Conservation (phyloP, 2,888 invertebrate genomes). For the Lithophane semibrunnea region DNA sequence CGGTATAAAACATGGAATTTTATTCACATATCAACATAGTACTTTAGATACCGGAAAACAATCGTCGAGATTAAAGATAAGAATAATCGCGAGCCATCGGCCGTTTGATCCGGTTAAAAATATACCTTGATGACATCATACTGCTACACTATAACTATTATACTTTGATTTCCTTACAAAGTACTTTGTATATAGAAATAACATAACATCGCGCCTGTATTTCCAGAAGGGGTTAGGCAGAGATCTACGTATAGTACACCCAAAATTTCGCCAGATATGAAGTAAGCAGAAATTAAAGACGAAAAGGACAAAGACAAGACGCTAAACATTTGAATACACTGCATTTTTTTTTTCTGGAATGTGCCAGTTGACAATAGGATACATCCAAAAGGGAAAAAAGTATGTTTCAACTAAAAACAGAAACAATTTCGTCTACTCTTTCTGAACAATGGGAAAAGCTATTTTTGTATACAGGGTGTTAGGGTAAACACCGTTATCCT, state of each 20-base stretch:
- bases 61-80: slow-evolving; percentile 48
- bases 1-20: neutral
- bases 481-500: too few relatives aligned
- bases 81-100: slow-evolving; percentile 23
- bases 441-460: neutral
- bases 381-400: neutral
- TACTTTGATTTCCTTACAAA: slow-evolving; percentile 18
- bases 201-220: neutral
- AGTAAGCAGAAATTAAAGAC: neutral
- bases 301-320: neutral
- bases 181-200: neutral
- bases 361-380: neutral
- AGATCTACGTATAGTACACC: neutral
- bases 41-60: slow-evolving; percentile 41
- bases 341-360: neutral
- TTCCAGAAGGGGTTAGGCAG: neutral
- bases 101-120: slow-evolving; percentile 37
- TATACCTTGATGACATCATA: slow-evolving; percentile 51
- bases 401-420: neutral
- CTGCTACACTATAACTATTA: neutral
- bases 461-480: neutral
- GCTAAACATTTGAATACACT: neutral
- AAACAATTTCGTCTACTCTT: neutral
- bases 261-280: neutral
- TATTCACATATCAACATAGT: neutral